Evolutionary conservation across 2,113 vertebrate species (phyloP).

Genomic region (Meles meles): DNA sequence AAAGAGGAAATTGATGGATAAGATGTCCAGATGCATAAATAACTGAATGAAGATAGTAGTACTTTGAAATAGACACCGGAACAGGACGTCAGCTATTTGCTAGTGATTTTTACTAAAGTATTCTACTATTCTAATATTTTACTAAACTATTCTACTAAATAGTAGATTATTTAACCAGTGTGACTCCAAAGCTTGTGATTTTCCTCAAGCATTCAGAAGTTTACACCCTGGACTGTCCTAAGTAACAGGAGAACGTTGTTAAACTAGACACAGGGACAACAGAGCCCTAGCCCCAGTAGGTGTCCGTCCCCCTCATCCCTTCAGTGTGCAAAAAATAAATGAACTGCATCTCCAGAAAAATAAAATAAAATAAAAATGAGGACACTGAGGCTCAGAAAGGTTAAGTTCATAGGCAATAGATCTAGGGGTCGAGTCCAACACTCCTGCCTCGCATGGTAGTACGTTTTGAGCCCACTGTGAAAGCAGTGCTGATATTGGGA

Average conservation of each 20-base stretch:
- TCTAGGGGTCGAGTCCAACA: background rate
- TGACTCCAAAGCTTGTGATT: background rate
- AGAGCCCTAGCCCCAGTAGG: rapidly evolving
- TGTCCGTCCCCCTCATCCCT: rapidly evolving
- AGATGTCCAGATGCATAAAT: background rate
- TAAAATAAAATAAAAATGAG: background rate
- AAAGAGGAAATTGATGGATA: background rate
- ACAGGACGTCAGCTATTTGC: background rate
- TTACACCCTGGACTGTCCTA: background rate
- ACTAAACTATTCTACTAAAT: too few relatives aligned
- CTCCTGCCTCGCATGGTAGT: background rate
- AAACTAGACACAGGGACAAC: background rate
- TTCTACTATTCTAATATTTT: too few relatives aligned
- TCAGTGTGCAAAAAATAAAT: background rate
- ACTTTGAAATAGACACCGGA: background rate
- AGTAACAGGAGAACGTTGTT: background rate
- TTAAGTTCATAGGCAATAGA: background rate
- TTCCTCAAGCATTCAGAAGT: background rate
- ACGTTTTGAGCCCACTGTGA: background rate
- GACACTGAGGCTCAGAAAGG: background rate
- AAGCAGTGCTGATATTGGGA: too few relatives aligned
- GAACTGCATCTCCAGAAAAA: background rate
- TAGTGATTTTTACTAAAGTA: background rate
- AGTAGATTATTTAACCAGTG: background rate
- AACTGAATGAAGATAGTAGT: background rate